phyloP scores from a whole-genome alignment of 2,888 invertebrate species.

The Pristionchus exspectatus region DNA sequence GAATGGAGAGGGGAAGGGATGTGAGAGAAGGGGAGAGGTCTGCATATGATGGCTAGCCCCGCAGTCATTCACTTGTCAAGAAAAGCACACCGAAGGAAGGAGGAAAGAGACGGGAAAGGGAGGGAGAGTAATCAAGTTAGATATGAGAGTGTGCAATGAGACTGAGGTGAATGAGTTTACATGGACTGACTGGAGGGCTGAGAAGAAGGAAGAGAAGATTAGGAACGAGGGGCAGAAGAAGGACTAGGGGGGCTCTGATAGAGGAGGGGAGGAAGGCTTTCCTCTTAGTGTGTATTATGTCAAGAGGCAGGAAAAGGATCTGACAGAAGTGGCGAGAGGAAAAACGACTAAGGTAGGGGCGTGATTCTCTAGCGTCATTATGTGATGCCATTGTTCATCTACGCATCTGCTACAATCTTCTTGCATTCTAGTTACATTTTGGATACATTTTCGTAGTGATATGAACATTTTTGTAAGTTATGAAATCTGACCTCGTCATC shows the following conservation, averaged over 20 bases:
- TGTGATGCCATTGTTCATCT: neutral
- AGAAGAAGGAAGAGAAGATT: constrained; percentile 5
- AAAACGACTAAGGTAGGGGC: constrained; percentile 24
- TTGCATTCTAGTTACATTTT: neutral
- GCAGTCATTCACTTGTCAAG: constrained; percentile 41
- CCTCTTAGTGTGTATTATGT: constrained; percentile 44
- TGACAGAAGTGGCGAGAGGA: neutral
- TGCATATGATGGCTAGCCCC: constrained; percentile 38
- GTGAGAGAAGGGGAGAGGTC: constrained; percentile 3
- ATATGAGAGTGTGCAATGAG: constrained; percentile 15
- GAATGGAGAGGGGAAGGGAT: constrained; percentile 5
- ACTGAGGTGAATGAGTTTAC: constrained; percentile 29
- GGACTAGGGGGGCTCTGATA: constrained; percentile 25
- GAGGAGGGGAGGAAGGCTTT: constrained; percentile 8
- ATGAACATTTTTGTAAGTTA: neutral
- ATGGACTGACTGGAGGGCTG: neutral
- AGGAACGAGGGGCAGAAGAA: constrained; percentile 10
- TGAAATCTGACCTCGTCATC: constrained; percentile 45
- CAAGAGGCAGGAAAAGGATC: constrained; percentile 30
- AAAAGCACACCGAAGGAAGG: constrained; percentile 10
- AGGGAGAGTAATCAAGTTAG: constrained; percentile 34
- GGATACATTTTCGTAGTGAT: neutral
- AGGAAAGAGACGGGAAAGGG: neutral
- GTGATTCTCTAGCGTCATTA: neutral
- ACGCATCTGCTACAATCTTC: neutral